phyloP scores from a whole-genome alignment of 2,113 vertebrate genomes.

The Lichenostomus cassidix region DNA sequence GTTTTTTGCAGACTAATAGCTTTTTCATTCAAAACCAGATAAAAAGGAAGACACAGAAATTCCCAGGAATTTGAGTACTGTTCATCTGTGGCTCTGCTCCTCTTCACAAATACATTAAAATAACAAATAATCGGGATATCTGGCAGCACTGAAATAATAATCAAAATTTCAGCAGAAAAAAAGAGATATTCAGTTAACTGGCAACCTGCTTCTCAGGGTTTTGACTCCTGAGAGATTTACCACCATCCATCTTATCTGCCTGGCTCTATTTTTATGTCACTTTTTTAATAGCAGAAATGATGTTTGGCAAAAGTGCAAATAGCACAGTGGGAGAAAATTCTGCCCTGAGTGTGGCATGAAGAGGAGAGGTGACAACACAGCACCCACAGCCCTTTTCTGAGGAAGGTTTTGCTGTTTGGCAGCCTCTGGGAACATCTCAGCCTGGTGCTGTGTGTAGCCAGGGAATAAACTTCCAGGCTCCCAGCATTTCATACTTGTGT shows the following conservation, averaged over 20 bases:
- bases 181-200: background rate
- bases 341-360: rapidly evolving
- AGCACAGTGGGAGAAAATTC: background rate
- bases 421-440: background rate
- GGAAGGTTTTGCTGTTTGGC: background rate
- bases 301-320: background rate
- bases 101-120: background rate
- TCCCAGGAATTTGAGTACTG: background rate
- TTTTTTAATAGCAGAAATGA: background rate
- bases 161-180: background rate
- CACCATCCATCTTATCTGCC: background rate
- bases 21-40: background rate
- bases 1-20: background rate
- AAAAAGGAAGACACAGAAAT: background rate
- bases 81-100: background rate
- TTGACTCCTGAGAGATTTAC: background rate
- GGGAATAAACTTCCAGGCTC: background rate
- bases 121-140: background rate
- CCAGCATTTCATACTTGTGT: background rate
- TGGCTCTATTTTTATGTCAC: background rate
- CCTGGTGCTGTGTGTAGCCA: background rate
- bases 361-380: background rate
- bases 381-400: background rate
- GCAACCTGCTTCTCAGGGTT: background rate
- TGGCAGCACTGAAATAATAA: background rate